Evolutionary conservation across 1,140 invertebrate genomes (phyloP).

Genomic region (Ceratina japonica): DNA sequence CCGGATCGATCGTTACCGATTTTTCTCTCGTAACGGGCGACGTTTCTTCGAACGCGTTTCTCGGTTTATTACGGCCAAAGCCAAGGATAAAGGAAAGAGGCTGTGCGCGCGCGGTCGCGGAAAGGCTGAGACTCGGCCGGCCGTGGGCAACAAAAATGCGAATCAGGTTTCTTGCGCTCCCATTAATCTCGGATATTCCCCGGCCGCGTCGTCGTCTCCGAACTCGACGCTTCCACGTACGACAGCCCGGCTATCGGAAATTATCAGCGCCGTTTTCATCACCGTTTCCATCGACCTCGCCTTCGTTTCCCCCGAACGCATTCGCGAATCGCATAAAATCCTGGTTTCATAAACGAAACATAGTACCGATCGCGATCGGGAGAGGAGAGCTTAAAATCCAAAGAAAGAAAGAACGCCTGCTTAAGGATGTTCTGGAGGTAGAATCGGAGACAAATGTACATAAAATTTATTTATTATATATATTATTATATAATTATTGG

Average conservation of each 20-base stretch:
- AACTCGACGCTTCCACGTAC: conserved; percentile 8
- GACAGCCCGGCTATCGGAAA: neutral
- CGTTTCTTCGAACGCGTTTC: conserved; percentile 30
- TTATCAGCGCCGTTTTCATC: no score
- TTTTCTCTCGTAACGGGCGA: conserved; percentile 22
- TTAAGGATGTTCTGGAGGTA: no score
- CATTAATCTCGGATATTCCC: conserved; percentile 61
- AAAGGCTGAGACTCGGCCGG: conserved; percentile 30
- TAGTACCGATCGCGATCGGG: no score
- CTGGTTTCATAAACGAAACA: no score
- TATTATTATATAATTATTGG: no score
- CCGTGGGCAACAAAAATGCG: conserved; percentile 54
- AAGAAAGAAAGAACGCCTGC: no score
- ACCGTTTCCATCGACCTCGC: neutral
- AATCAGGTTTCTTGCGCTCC: conserved; percentile 60
- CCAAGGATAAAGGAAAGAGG: conserved; percentile 37
- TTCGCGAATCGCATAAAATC: no score
- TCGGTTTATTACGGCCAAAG: conserved; percentile 54
- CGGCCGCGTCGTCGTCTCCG: conserved; percentile 23
- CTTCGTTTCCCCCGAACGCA: neutral
- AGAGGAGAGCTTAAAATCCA: no score
- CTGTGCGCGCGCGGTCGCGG: conserved; percentile 17
- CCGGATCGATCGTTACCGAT: conserved; percentile 51
- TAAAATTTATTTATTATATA: no score
- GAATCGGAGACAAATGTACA: no score